Conservation (phyloP, 2,888 invertebrate species). For the Matsumyia berberina region DNA sequence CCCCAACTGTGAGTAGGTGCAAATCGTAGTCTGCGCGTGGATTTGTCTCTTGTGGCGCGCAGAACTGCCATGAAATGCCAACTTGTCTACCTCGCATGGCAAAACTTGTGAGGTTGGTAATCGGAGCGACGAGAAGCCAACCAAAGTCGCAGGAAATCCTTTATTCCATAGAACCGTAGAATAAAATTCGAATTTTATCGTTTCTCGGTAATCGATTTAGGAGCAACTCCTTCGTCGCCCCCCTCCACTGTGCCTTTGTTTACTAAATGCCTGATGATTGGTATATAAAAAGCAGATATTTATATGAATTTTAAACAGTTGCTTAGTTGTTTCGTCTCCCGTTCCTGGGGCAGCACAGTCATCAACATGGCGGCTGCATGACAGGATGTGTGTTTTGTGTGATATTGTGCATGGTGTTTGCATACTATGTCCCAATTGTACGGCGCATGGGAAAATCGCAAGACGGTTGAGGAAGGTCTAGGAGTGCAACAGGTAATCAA, state of each 20-base stretch:
- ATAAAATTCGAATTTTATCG: constrained; percentile 76
- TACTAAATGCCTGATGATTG: constrained; percentile 75
- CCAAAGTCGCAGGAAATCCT: constrained; percentile 63
- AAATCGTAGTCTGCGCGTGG: constrained; percentile 39
- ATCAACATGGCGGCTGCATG: constrained; percentile 55
- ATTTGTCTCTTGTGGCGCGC: constrained; percentile 50
- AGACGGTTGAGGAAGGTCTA: constrained; percentile 46
- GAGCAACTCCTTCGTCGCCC: constrained; percentile 35
- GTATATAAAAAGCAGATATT: constrained; percentile 73
- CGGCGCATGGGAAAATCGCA: constrained; percentile 40
- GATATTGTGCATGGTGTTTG: constrained; percentile 56
- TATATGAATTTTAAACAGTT: constrained; percentile 72
- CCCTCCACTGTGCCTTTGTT: constrained; percentile 52
- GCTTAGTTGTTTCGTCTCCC: constrained; percentile 15
- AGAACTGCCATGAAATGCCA: constrained; percentile 56
- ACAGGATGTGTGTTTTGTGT: constrained; percentile 67
- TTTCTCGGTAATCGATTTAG: constrained; percentile 74
- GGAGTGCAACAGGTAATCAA: constrained; percentile 70
- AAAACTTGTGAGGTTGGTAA: neutral
- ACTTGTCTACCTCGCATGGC: constrained; percentile 53
- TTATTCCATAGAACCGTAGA: constrained; percentile 67
- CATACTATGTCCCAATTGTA: constrained; percentile 59
- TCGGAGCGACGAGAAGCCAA: neutral
- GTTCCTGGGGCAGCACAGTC: constrained; percentile 10
- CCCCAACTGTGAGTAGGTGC: constrained; percentile 63